Evolutionary conservation across 1,140 invertebrate genomes (phyloP).

Genomic region (Euwallacea similis): DNA sequence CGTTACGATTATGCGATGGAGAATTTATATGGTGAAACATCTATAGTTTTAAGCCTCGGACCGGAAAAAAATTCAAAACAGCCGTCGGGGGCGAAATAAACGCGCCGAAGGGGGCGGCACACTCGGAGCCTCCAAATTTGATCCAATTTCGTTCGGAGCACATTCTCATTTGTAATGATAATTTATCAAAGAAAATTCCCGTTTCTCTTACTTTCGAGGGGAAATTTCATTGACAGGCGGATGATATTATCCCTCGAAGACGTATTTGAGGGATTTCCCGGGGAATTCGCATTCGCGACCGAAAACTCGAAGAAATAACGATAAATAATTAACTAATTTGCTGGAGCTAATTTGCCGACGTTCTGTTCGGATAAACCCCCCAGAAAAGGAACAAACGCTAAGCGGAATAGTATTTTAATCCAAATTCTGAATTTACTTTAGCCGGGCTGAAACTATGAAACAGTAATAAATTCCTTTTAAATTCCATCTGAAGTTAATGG

Average conservation of each 20-base stretch:
- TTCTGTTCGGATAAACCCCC: neutral
- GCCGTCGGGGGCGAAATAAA: no score
- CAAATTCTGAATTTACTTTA: slow-evolving; percentile 26
- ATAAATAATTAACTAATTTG: neutral
- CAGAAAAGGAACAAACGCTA: slow-evolving; percentile 5
- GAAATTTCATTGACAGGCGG: neutral
- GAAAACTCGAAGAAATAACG: no score
- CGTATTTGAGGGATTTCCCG: neutral
- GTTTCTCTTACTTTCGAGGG: neutral
- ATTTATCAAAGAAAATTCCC: slow-evolving; percentile 6
- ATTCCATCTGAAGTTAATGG: slow-evolving; percentile 28
- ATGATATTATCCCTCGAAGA: neutral
- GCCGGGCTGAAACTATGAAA: slow-evolving; percentile 21
- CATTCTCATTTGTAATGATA: slow-evolving; percentile 6
- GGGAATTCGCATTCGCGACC: no score
- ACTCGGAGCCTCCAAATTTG: neutral
- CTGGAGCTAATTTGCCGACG: neutral
- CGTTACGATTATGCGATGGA: no score
- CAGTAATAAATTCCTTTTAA: slow-evolving; percentile 34
- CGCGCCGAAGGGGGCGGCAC: no score
- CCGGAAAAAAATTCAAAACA: no score
- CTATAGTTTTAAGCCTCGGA: no score
- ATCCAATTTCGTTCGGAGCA: slow-evolving; percentile 1
- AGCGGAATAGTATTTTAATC: slow-evolving; percentile 28
- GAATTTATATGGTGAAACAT: no score